A percentile compares a stretch with the other conserved stretches of the same genome.
Evolutionary conservation across 1,140 invertebrate genomes (phyloP).

Genomic region (Rhizoglyphus robini): DNA sequence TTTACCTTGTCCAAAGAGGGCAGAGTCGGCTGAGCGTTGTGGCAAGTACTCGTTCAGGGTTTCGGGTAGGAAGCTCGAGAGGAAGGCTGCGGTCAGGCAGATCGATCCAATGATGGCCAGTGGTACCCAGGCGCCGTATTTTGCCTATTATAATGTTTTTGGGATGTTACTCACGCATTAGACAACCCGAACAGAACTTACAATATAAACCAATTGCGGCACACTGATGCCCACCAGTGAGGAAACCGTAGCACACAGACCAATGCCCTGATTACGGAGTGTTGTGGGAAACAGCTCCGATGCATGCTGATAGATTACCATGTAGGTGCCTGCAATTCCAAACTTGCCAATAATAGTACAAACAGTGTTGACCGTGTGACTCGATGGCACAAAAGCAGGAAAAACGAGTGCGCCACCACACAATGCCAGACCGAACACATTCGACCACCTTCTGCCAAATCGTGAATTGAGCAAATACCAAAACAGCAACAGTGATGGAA

Average conservation of each 20-base stretch:
- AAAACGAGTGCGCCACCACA: slow-evolving; percentile 30
- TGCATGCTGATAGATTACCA: slow-evolving; percentile 26
- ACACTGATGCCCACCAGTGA: slow-evolving; percentile 39
- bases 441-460: slow-evolving; percentile 31
- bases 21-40: slow-evolving; percentile 29
- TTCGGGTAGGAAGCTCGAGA: slow-evolving; percentile 31
- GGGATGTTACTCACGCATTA: neutral
- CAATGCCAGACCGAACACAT: slow-evolving; percentile 29
- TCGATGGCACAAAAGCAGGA: slow-evolving; percentile 28
- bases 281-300: slow-evolving; percentile 29
- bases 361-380: neutral
- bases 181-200: slow-evolving; percentile 29
- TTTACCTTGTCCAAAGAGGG: slow-evolving; percentile 32
- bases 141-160: slow-evolving; percentile 16
- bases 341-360: slow-evolving; percentile 25
- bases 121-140: slow-evolving; percentile 29
- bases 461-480: slow-evolving; percentile 27
- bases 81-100: slow-evolving; percentile 27
- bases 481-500: slow-evolving; percentile 26
- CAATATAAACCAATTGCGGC: slow-evolving; percentile 44
- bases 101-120: slow-evolving; percentile 30
- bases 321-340: slow-evolving; percentile 23
- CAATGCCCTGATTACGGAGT: slow-evolving; percentile 29
- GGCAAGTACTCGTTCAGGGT: slow-evolving; percentile 29
- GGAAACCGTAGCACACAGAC: slow-evolving; percentile 30